Base-by-base conservation (phyloP, 30 jellyfish, hydroid and myxozoan species). In the Calvadosia cruxmelitensis region DNA sequence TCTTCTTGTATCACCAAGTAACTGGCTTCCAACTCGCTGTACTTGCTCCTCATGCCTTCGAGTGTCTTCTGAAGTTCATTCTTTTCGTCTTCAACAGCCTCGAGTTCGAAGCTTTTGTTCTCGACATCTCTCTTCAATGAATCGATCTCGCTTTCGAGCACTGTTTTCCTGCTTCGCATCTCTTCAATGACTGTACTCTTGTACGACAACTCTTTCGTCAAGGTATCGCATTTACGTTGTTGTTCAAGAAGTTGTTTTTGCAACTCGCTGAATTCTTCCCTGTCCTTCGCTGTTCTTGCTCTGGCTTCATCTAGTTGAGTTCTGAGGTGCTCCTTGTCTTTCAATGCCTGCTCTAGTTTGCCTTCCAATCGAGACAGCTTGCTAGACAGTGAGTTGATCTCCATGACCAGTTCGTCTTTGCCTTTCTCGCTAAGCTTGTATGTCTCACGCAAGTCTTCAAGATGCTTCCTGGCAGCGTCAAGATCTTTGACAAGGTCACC, bases 301-400 rank as follows among this genome's bases (percentile, higher is more conserved):
- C 93, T 84, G 24, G 97, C 97, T 62, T 88, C 97, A 35, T 81
- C 95, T 24, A 88, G 72, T n/a, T 69, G 93, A 51, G 33, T 84
- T 51, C 80, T 93, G 24, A 81, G 53, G 53, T 70, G 53, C 7
- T 33, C 79, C 62, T 81, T 88, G 77, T 88, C 97, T 33, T 72
- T 76, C 29, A 25, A 73, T 1, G 97, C 95, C 50, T 88, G 97
- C 7, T 75, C 92, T 15, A 88, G 72, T 50, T 67, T 75, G 31
- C 79, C 76, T 29, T 88, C 97, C 13, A 88, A 78, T 13, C 93
- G 81, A 1, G 83, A 32, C 34, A 88, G 61, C 27, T 80, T 77
- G 75, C 77, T 81, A 25, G 70, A 72, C 64, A 81, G 79, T 31
- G 77, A 42, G 34, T 81, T 85, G 30, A 88, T 78, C 70, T 88